Evolutionary conservation across 2,888 invertebrate species (phyloP), one percentile per base, ranked within the genome.

Genomic region (Theretra japonica): DNA sequence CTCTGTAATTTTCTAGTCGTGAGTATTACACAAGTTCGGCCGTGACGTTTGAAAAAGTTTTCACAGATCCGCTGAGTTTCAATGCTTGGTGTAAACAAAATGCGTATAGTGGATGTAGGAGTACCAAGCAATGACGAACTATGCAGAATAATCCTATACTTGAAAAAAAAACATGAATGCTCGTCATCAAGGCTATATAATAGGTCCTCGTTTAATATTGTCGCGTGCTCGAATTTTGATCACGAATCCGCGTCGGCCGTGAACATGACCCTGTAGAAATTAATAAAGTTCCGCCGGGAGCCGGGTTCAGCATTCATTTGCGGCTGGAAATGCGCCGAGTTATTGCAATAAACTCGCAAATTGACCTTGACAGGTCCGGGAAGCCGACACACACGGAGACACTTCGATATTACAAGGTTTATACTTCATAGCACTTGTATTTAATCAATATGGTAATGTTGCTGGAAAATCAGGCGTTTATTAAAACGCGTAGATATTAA

Each of bases 301-400:
- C 11, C 41, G 41, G 41, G 23, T 30, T n/a, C 21, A 28, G 56
- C 30, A 56, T 56, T 56, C 53, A 69, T 69, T 69, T 33, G 53
- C 19, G 30, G 56, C n/a, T 33, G 17, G 33, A 69, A 56, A 33
- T 57, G 65, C 65, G 41, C 48, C 23, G 41, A 65, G 65, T 65
- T 65, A 70, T 71, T 71, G 56, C 56, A 68, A 65, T 71, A 71
- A 71, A 68, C 62, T 25, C 65, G 23, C 48, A 65, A 48, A 41
- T 48, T 75, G 74, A 74, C 80, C 79, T 82, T 80, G 73, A 71
- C 15, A 41, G 23, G 41, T 81, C 79, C 78, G 77, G 53, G 76
- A 74, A 79, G 72, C 59, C 72, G 65, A 70, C 50, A 53, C 72
- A 53, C 15, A 15, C 41, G 72, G 74, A 70, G 68, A 74, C 74